A percentile compares a stretch with the other conserved stretches of the same genome.
Conservation (phyloP, 2,113 vertebrate species). For the Helogale parvula region DNA sequence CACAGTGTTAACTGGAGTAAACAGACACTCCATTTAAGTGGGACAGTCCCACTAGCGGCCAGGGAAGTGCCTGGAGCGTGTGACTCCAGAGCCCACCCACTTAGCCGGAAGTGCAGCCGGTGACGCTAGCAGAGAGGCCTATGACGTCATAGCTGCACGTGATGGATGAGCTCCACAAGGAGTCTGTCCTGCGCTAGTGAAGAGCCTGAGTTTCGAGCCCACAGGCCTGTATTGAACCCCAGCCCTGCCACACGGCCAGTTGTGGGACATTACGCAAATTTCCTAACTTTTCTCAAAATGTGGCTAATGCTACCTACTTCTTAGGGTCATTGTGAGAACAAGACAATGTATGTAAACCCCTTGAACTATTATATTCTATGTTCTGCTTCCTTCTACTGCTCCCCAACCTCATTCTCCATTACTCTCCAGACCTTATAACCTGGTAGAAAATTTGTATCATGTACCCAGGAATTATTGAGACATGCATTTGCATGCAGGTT, state of each 20-base stretch:
- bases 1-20: background rate
- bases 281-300: background rate
- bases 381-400: background rate
- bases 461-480: background rate
- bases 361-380: background rate
- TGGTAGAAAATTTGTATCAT: background rate
- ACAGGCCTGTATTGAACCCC: background rate
- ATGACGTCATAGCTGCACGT: background rate
- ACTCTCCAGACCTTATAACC: background rate
- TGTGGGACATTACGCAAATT: constrained; percentile 1
- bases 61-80: background rate
- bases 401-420: background rate
- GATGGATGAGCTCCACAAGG: background rate
- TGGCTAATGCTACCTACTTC: background rate
- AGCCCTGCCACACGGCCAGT: background rate
- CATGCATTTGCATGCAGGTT: background rate
- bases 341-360: background rate
- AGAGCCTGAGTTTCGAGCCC: background rate
- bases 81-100: background rate
- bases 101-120: background rate
- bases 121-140: background rate
- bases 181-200: background rate
- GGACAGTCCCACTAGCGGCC: background rate
- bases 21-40: background rate
- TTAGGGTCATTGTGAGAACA: background rate